Conservation (phyloP, 2,113 vertebrate species). For the Zosterops borbonicus region DNA sequence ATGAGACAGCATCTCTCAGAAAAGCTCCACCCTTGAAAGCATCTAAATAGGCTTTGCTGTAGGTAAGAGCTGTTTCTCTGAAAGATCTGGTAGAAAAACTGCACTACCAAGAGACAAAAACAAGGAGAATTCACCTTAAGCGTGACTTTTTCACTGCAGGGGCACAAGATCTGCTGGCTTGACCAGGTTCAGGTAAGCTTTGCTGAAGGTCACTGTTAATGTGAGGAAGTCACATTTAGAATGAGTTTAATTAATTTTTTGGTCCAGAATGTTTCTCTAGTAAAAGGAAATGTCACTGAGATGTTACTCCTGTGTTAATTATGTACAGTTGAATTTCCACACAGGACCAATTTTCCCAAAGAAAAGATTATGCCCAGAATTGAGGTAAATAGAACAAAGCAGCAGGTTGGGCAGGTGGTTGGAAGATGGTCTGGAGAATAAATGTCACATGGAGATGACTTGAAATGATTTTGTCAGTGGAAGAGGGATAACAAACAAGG, state of each 20-base stretch:
- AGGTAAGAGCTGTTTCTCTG: neutral
- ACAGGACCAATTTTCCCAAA: neutral
- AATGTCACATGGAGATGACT: neutral
- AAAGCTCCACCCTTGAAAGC: neutral
- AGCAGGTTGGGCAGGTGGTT: neutral
- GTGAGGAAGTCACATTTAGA: neutral
- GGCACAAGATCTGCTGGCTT: rapidly evolving
- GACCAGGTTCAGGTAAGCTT: neutral
- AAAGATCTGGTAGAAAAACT: neutral
- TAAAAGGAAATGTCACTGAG: neutral
- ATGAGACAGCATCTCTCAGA: neutral
- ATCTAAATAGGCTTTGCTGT: neutral
- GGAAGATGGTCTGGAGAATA: neutral
- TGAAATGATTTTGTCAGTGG: neutral
- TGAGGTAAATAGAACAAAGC: neutral
- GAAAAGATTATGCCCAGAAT: neutral
- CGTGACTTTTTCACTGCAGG: neutral
- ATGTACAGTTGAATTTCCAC: neutral
- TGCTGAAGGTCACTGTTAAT: neutral
- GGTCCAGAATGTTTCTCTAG: neutral
- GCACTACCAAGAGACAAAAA: neutral
- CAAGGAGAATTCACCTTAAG: neutral
- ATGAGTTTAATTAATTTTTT: neutral
- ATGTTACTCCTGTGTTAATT: neutral
- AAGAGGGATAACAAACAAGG: neutral